Base-by-base conservation (phyloP, 1,140 invertebrate genomes). In the Diprion similis region DNA sequence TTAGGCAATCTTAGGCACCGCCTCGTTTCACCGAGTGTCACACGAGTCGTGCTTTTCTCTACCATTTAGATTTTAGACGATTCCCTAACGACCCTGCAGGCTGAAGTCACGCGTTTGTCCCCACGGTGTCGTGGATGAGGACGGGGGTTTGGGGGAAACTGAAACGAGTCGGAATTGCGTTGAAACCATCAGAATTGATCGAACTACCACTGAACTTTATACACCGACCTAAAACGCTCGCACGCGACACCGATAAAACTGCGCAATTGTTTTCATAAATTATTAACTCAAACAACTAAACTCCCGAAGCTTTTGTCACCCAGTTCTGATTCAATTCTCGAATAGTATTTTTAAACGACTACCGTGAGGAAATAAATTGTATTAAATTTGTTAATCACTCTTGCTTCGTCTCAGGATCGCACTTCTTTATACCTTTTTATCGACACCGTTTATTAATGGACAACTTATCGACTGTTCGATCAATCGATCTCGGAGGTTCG, bases 181-280 rank as follows among this genome's bases (percentile, higher is more conserved):
- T 59, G 51, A 59, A 59, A 59, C 51, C 51, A 59, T 59, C 51
- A 59, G 51, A 59, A 59, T 59, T 59, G 51, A 59, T 59, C 51
- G 51, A 59, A 59, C 51, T 59, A 17, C 51, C 51, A 9, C n/a
- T 59, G 11, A 15, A 59, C 51, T 17, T 59, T 59, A 13, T 59
- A 13, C n/a, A 15, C n/a, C 11, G 51, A 59, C 11, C 9, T 17
- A 59, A 59, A 59, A 17, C n/a, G 51, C 51, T 59, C 51, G 51
- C 51, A 59, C 51, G 51, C 51, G 51, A 59, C n/a, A 59, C 51
- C 51, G 51, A 59, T 59, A 59, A 59, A 59, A 59, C 51, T 59
- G 11, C 51, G 51, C 51, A 59, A 59, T 59, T 59, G 51, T 59
- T 59, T 59, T 17, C 51, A 6, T 59, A 17, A 59, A 59, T 59